Evolutionary conservation across 2,797 vertebrate species (phyloP).

Genomic region (Buphagus erythrorhynchus): DNA sequence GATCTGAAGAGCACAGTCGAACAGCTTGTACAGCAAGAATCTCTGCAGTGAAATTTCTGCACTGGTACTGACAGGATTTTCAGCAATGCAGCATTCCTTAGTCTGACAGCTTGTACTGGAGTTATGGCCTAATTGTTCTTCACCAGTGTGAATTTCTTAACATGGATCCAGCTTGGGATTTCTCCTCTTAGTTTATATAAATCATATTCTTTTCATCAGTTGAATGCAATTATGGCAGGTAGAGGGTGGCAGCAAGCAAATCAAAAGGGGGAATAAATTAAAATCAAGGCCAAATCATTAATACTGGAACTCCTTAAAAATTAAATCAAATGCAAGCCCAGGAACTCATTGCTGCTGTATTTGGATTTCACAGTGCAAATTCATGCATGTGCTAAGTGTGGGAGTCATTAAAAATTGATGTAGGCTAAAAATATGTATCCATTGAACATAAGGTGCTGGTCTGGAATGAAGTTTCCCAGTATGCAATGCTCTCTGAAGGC

Average conservation of each 20-base stretch:
- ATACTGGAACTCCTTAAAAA: not conserved
- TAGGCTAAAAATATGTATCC: not conserved
- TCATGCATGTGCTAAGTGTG: not conserved
- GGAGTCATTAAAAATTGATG: not conserved
- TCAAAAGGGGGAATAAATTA: not conserved
- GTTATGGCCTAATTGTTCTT: not conserved
- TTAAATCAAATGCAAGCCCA: not conserved
- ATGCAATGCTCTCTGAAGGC: not conserved
- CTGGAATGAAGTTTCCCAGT: not conserved
- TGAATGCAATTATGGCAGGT: not conserved
- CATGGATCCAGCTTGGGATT: not conserved
- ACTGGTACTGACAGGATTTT: not conserved
- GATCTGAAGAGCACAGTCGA: not conserved
- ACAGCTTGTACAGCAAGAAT: not conserved
- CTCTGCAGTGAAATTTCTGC: not conserved
- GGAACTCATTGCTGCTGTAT: not conserved
- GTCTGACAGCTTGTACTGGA: not conserved
- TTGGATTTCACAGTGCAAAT: not conserved
- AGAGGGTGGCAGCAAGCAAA: not conserved
- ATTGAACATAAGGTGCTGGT: accelerated
- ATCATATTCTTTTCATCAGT: not conserved
- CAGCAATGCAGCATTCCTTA: not conserved
- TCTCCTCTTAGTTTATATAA: not conserved
- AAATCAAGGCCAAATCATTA: not conserved
- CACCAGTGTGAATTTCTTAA: not conserved